phyloP scores from a whole-genome alignment of 1,140 invertebrate genomes.

The Drosophila chauvacae region DNA sequence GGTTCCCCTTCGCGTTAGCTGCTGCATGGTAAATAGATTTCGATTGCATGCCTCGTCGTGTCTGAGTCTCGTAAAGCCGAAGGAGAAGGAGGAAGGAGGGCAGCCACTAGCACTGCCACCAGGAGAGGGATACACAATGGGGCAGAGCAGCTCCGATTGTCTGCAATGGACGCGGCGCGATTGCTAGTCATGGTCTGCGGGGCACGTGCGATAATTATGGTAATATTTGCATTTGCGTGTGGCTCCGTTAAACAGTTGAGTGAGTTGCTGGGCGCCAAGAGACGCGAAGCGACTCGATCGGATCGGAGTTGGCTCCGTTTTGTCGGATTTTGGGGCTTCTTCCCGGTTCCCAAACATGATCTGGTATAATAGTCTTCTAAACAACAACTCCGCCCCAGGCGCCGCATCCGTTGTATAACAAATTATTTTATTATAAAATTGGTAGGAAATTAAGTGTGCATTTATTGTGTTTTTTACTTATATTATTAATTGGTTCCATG shows the following conservation, averaged over 20 bases:
- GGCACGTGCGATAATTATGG: constrained; percentile 80
- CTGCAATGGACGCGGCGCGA: constrained; percentile 74
- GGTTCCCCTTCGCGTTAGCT: constrained; percentile 32
- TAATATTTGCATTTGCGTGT: constrained; percentile 82
- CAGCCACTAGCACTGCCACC: neutral
- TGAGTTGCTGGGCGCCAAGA: constrained; percentile 72
- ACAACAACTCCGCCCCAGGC: constrained; percentile 44
- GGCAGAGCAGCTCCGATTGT: constrained; percentile 34
- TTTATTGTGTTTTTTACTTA: constrained; percentile 1
- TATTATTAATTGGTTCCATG: neutral
- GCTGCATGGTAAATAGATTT: constrained; percentile 80
- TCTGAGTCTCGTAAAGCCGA: constrained; percentile 33
- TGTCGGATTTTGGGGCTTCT: constrained; percentile 11
- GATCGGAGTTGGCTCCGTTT: constrained; percentile 28
- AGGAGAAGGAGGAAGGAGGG: neutral
- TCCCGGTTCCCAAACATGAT: neutral
- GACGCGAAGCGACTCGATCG: constrained; percentile 38
- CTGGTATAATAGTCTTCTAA: constrained; percentile 68
- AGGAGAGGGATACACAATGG: constrained; percentile 5
- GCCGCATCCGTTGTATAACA: constrained; percentile 9
- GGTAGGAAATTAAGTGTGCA: constrained; percentile 6
- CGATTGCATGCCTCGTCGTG: constrained; percentile 70
- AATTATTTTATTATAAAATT: constrained; percentile 22
- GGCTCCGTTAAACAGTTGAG: constrained; percentile 81
- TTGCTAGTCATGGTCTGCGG: constrained; percentile 79